Evolutionary conservation across 2,797 vertebrate species (phyloP).

Genomic region (Orientallactaga sibirica): DNA sequence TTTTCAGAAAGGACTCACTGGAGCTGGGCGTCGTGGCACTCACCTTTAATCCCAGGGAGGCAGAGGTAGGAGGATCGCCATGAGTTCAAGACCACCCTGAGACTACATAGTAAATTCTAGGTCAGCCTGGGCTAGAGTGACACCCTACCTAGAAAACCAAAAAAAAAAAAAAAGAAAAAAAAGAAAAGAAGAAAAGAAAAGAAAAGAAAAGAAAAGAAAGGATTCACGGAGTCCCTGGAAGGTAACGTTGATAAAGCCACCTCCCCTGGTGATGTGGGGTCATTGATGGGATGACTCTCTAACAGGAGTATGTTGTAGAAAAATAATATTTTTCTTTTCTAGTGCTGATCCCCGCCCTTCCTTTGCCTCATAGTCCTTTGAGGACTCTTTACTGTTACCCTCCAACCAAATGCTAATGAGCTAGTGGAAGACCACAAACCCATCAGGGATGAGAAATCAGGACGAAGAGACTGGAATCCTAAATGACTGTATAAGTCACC

Average conservation of each 20-base stretch:
- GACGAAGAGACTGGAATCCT: not conserved
- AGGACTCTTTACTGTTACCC: not conserved
- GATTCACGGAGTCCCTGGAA: not conserved
- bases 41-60: too few species aligned
- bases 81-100: too few species aligned
- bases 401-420: not conserved
- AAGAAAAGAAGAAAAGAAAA: too few species aligned
- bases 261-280: not conserved
- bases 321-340: not conserved
- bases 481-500: not conserved
- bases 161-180: too few species aligned
- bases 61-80: too few species aligned
- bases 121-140: too few species aligned
- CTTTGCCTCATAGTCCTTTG: not conserved
- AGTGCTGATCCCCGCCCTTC: not conserved
- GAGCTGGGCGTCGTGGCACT: too few species aligned
- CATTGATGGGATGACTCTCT: not conserved
- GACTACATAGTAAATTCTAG: too few species aligned
- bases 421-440: not conserved
- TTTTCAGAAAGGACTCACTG: conserved; percentile 3
- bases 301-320: not conserved
- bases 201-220: too few species aligned
- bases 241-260: not conserved
- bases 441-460: not conserved
- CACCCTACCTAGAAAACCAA: too few species aligned